Base-by-base conservation (phyloP, 2,113 vertebrate genomes). In the Clarias magur region DNA sequence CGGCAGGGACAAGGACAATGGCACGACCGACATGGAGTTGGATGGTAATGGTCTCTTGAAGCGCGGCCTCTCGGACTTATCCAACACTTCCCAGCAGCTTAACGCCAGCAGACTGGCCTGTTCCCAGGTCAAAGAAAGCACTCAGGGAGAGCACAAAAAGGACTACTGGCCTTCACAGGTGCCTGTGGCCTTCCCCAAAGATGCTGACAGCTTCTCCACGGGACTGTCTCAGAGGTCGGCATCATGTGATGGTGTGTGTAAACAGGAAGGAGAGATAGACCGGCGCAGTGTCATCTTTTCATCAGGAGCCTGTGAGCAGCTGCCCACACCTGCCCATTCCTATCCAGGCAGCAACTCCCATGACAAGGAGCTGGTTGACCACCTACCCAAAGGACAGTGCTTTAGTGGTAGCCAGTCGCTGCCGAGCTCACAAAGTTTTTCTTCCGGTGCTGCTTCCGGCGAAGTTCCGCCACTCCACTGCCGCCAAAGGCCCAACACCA, bases 81-180 rank as follows among this genome's bases (percentile, higher is more conserved):
- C 96, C 91, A 95, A 94, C 90, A 94, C 97, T 84, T 96, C 97
- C 91, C 97, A 97, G 92, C 97, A 98, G 95, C 95, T 96, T 94
- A 96, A 97, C 89, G 92, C 96, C 94, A 97, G 96, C 95, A 96
- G 96, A 95, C 95, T 97, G 82, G 93, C 95, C 88, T 97, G 96
- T 94, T 94, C 96, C 95, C 96, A 97, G 91, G 97, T 98, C 94
- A 97, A 97, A 95, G 96, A 95, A 93, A 95, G 96, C 96, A 96
- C 98, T 99, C 98, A 99, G 98, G 98, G 96, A 97, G 97, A 99
- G 96, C 97, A 97, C 94, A 97, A 96, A 96, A 97, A 96, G 94
- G 97, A 99, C 95, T 97, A 97, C 63, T 91, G 94, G 95, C 96
- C 96, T 95, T 97, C 97, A 90, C 89, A 95, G 48, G 96, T 96